Base-by-base conservation (phyloP, 2,888 invertebrate species). In the Dynastes hyllus region DNA sequence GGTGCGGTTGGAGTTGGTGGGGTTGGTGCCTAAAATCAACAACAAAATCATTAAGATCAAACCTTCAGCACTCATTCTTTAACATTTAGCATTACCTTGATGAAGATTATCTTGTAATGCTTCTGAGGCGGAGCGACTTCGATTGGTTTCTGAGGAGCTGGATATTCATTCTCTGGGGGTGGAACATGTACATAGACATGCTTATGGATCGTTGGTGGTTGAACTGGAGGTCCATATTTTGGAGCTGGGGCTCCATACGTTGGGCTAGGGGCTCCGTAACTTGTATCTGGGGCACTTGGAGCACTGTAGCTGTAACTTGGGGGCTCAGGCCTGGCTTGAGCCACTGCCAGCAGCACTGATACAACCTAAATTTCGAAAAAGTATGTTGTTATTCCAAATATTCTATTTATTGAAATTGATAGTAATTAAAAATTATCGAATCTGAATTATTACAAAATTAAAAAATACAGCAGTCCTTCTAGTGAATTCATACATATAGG, bases 161-260 rank as follows among this genome's bases (percentile, higher is more conserved):
- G 93, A 86, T 93, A 92, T 85, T 96, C 96, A 45, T 94, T 94
- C 88, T 96, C 96, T 85, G 96, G 96, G 78, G 96, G 96, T 70
- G 96, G 96, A 22, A 96, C 96, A 88, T 96, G 96, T 22, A 97
- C 96, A 90, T 96, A 97, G 13, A 97, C 96, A 87, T 96, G 96
- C 87, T 97, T 97, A 89, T 96, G 96, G 75, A 96, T 93, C 58
- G 95, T 94, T 77, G 95, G 94, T 79, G 93, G 93, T 85, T 93
- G 94, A 81, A 91, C 90, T 0, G 95, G 95, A 6, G 94, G 92
- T 22, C 94, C 95, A 85, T 95, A 95, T 84, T 92, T 92, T 2
- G 93, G 92, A 0, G 91, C 89, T 1, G 93, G 93, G 1, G 91
- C 90, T 9, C 91, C 90, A 81, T 90, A 90, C 91, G 84, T 63